Evolutionary conservation across 2,113 vertebrate species (phyloP).

Genomic region (Heterotilapia buettikoferi): DNA sequence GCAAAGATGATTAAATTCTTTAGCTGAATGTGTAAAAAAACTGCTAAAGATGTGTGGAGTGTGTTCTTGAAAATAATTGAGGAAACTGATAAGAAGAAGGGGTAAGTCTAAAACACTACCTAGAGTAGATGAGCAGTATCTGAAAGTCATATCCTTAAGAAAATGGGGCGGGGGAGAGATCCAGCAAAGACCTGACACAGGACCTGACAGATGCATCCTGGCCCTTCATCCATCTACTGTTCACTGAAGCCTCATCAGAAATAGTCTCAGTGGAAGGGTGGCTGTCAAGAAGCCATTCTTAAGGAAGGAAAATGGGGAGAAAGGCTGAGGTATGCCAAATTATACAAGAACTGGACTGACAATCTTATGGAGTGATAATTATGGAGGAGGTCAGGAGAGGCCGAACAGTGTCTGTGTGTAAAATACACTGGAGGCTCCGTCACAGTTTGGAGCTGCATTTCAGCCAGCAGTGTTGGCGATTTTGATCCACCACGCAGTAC

Average conservation of each 20-base stretch:
- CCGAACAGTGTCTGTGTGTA: rapidly evolving
- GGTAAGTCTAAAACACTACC: not conserved
- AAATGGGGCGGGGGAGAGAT: rapidly evolving
- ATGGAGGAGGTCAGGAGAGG: not conserved
- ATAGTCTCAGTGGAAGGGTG: not conserved
- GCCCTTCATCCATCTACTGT: not conserved
- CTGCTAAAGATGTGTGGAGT: not conserved
- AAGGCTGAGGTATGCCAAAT: not conserved
- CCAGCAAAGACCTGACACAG: not conserved
- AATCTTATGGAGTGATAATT: not conserved
- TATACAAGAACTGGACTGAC: not conserved
- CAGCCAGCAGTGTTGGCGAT: not conserved
- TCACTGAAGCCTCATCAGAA: not conserved
- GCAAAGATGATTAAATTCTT: not conserved
- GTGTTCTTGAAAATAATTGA: not conserved
- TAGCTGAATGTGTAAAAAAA: not conserved
- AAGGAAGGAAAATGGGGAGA: not conserved
- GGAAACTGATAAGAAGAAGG: not conserved
- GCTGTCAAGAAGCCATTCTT: not conserved
- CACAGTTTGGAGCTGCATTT: not conserved
- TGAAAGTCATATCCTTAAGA: not conserved
- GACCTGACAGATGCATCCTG: not conserved
- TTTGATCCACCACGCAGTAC: not conserved
- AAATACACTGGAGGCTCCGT: not conserved
- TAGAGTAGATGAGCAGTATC: not conserved